Conservation (phyloP, 1,140 invertebrate species). For the Diorhabda carinulata region DNA sequence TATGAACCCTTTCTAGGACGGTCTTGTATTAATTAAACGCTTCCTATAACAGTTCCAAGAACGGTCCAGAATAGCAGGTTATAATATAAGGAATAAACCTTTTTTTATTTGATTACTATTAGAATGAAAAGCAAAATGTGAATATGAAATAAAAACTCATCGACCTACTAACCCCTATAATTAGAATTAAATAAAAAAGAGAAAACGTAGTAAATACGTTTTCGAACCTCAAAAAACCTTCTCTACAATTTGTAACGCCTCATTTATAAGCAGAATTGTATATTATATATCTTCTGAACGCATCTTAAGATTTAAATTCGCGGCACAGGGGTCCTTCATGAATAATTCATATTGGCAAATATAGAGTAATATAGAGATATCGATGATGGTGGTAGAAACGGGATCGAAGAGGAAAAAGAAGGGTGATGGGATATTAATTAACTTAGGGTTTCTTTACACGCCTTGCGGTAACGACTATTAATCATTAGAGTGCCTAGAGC, state of each 20-base stretch:
- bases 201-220: too few species aligned
- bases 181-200: too few species aligned
- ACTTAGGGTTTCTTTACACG: conserved; percentile 10
- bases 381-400: conserved; percentile 4
- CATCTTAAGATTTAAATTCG: conserved; percentile 18
- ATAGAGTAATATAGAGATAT: conserved; percentile 19
- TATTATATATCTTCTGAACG: conserved; percentile 8
- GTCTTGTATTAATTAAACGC: too few species aligned
- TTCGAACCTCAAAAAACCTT: not conserved
- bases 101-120: too few species aligned
- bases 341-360: conserved; percentile 16
- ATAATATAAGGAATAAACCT: too few species aligned
- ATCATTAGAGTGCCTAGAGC: conserved; percentile 1
- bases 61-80: too few species aligned
- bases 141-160: too few species aligned
- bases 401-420: not conserved
- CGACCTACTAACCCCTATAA: too few species aligned
- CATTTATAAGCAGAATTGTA: conserved; percentile 11
- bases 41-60: too few species aligned
- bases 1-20: too few species aligned
- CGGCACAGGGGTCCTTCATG: conserved; percentile 8
- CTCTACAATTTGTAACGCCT: conserved; percentile 16
- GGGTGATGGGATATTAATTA: conserved; percentile 15
- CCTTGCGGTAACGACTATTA: conserved; percentile 9
- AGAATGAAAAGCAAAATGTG: too few species aligned